Conservation (phyloP, 2,888 invertebrate genomes). For the Parnassius apollo region DNA sequence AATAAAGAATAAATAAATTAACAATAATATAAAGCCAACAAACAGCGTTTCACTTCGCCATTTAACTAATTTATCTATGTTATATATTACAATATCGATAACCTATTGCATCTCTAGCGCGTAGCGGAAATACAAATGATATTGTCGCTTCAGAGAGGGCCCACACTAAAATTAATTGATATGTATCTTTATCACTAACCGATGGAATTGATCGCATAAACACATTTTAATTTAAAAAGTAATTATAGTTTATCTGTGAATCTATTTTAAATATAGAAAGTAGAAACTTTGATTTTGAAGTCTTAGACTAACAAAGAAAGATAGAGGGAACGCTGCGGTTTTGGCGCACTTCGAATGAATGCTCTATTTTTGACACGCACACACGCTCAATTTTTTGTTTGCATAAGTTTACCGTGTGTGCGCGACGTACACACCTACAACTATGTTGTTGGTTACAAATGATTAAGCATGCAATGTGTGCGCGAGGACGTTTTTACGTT, state of each 20-base stretch:
- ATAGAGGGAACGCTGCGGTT: no score
- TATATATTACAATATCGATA: constrained; percentile 22
- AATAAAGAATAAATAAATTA: no score
- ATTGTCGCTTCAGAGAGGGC: neutral
- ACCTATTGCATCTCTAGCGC: constrained; percentile 21
- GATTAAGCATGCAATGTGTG: no score
- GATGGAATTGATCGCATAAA: constrained; percentile 5
- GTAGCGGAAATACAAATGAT: constrained; percentile 15
- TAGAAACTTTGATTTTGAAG: neutral
- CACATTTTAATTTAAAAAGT: constrained; percentile 19
- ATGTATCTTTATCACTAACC: constrained; percentile 9
- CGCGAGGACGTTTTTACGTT: no score
- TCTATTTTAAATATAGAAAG: constrained; percentile 14
- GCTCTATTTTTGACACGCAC: no score
- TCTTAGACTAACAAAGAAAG: no score
- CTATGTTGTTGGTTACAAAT: no score
- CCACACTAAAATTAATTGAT: constrained; percentile 12
- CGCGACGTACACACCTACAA: no score
- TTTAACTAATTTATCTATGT: constrained; percentile 16
- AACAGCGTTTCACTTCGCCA: constrained; percentile 3
- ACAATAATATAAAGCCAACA: constrained; percentile 1
- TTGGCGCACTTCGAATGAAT: no score
- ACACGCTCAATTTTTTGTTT: no score
- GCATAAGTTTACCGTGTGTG: no score
- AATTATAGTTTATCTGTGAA: constrained; percentile 11